phyloP scores from a whole-genome alignment of 2,888 invertebrate species.

The Cheilosia urbana region DNA sequence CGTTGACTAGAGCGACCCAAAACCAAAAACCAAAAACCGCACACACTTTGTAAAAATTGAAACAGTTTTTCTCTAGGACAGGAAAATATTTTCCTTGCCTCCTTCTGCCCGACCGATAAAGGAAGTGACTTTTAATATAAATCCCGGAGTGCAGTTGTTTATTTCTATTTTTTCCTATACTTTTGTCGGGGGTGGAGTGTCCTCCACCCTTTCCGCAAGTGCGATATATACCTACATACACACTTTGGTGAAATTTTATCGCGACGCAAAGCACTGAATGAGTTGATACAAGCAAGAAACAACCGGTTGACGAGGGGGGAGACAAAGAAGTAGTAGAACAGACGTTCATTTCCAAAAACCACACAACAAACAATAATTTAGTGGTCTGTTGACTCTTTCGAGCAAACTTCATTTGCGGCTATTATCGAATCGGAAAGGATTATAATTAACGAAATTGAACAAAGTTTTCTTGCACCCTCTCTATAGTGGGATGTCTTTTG shows the following conservation, averaged over 20 bases:
- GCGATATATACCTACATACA: not conserved
- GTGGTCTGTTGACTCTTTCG: slow-evolving; percentile 77
- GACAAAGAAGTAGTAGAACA: slow-evolving; percentile 22
- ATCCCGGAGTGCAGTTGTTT: slow-evolving; percentile 56
- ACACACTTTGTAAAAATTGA: slow-evolving; percentile 33
- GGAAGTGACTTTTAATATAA: slow-evolving; percentile 71
- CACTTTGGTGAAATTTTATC: slow-evolving; percentile 13
- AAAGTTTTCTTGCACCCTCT: slow-evolving; percentile 71
- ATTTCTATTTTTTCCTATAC: slow-evolving; percentile 3
- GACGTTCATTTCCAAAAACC: slow-evolving; percentile 67
- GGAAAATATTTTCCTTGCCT: slow-evolving; percentile 59
- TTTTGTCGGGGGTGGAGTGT: slow-evolving; percentile 51
- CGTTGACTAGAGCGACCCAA: slow-evolving; percentile 43
- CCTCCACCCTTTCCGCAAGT: slow-evolving; percentile 67
- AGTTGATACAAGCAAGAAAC: not conserved
- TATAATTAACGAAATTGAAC: slow-evolving; percentile 83
- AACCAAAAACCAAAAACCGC: slow-evolving; percentile 42
- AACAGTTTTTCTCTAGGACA: slow-evolving; percentile 48
- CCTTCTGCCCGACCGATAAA: slow-evolving; percentile 35
- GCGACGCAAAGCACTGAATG: slow-evolving; percentile 25
- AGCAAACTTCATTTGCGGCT: slow-evolving; percentile 77
- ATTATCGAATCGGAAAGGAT: slow-evolving; percentile 83
- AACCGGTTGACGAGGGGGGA: not conserved
- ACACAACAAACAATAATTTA: slow-evolving; percentile 76
- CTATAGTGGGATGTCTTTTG: slow-evolving; percentile 3